Evolutionary conservation across 1,140 invertebrate genomes (phyloP).

Genomic region (Tenebrio molitor): DNA sequence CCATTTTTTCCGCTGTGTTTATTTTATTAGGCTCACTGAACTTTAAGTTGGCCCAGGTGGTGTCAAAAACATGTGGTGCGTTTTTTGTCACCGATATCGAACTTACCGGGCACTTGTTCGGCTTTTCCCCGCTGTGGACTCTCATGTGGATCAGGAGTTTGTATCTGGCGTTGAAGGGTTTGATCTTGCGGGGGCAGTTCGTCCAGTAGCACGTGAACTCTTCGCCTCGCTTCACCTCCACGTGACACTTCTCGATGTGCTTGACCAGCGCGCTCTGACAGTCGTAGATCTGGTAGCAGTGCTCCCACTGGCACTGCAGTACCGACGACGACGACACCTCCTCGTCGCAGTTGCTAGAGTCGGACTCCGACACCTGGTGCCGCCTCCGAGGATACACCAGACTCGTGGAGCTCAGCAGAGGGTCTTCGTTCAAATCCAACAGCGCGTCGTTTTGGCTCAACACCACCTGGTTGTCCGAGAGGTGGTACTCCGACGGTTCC

Average conservation of each 20-base stretch:
- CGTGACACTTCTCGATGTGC: constrained; percentile 93
- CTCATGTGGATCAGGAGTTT: constrained; percentile 97
- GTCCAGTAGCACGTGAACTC: constrained; percentile 95
- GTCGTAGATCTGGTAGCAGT: constrained; percentile 84
- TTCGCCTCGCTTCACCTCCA: constrained; percentile 87
- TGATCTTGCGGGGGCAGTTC: constrained; percentile 84
- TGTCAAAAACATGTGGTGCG: constrained; percentile 8
- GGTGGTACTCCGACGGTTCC: constrained; percentile 1
- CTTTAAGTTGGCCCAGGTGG: constrained; percentile 39
- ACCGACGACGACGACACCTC: constrained; percentile 21
- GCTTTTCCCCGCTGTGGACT: constrained; percentile 96
- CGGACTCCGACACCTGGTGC: constrained; percentile 28
- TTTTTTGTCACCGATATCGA: not conserved
- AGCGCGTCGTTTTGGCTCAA: constrained; percentile 60
- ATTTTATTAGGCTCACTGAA: constrained; percentile 27
- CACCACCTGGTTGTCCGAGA: constrained; percentile 59
- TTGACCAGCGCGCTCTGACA: constrained; percentile 86
- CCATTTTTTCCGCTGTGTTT: constrained; percentile 17
- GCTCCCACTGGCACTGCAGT: constrained; percentile 85
- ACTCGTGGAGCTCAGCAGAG: constrained; percentile 56
- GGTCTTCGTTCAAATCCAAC: constrained; percentile 57
- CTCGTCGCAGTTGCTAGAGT: constrained; percentile 51
- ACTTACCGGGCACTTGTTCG: constrained; percentile 95
- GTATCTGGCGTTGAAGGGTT: constrained; percentile 96
- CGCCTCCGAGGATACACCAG: constrained; percentile 26